Conservation (phyloP, 2,797 vertebrate species). For the Mergus octosetaceus region DNA sequence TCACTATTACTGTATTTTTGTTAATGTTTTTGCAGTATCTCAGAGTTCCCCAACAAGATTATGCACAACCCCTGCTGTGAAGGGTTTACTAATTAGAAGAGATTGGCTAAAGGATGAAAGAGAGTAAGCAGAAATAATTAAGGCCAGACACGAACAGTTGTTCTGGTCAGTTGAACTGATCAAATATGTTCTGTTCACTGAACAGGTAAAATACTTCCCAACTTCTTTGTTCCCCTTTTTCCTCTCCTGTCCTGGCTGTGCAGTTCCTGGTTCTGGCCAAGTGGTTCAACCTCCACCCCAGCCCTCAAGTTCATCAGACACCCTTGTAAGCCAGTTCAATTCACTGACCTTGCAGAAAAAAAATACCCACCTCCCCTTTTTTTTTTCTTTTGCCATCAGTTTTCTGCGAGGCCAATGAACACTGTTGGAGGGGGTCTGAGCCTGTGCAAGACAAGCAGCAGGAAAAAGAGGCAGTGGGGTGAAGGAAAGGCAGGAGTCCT, state of each 20-base stretch:
- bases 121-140: not conserved
- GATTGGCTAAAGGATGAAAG: not conserved
- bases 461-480: not conserved
- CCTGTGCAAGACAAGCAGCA: not conserved
- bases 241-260: not conserved
- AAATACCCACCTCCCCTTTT: not conserved
- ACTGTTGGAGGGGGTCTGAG: not conserved
- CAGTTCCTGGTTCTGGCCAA: not conserved
- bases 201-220: not conserved
- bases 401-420: not conserved
- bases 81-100: not conserved
- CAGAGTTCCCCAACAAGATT: fast-evolving
- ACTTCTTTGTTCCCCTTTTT: not conserved
- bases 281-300: not conserved
- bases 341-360: not conserved
- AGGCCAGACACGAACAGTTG: not conserved
- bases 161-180: not conserved
- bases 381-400: not conserved
- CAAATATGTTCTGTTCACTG: not conserved
- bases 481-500: not conserved
- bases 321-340: not conserved
- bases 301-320: not conserved
- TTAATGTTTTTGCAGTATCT: not conserved
- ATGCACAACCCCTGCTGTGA: not conserved
- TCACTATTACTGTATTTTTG: not conserved